Evolutionary conservation across 2,888 invertebrate species (phyloP).

Genomic region (Slavum lentiscoides): DNA sequence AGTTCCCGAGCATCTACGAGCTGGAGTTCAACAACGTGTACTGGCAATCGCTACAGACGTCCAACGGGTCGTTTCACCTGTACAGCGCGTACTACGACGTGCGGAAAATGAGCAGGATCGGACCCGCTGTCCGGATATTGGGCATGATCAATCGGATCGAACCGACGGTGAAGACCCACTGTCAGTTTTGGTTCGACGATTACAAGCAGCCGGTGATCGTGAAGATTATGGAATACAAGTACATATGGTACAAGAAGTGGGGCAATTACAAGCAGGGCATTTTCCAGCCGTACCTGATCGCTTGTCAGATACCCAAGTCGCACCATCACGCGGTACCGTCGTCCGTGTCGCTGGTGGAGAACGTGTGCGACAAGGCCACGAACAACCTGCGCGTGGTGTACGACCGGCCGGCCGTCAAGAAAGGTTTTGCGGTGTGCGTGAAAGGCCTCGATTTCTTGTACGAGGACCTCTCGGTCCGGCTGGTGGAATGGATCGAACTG

Average conservation of each 20-base stretch:
- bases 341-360: slow-evolving; percentile 83
- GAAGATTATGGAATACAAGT: slow-evolving; percentile 85
- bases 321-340: slow-evolving; percentile 74
- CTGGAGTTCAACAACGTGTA: slow-evolving; percentile 91
- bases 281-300: slow-evolving; percentile 87
- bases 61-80: slow-evolving; percentile 80
- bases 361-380: slow-evolving; percentile 80
- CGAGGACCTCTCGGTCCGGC: slow-evolving; percentile 83
- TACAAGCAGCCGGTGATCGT: slow-evolving; percentile 79
- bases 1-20: slow-evolving; percentile 86
- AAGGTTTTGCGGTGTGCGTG: slow-evolving; percentile 88
- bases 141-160: slow-evolving; percentile 89
- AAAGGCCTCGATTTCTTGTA: slow-evolving; percentile 91
- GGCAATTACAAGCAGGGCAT: slow-evolving; percentile 89
- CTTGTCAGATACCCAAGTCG: slow-evolving; percentile 81
- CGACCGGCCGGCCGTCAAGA: slow-evolving; percentile 72
- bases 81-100: slow-evolving; percentile 89
- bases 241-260: slow-evolving; percentile 93
- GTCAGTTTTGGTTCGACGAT: slow-evolving; percentile 88
- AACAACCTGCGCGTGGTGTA: slow-evolving; percentile 83
- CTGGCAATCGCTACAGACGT: slow-evolving; percentile 83
- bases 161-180: slow-evolving; percentile 79
- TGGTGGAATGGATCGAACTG: slow-evolving; percentile 94
- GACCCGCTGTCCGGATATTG: slow-evolving; percentile 81
- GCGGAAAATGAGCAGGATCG: slow-evolving; percentile 75